phyloP scores from a whole-genome alignment of 2,888 invertebrate genomes.

The Torymus aiolomorphi region DNA sequence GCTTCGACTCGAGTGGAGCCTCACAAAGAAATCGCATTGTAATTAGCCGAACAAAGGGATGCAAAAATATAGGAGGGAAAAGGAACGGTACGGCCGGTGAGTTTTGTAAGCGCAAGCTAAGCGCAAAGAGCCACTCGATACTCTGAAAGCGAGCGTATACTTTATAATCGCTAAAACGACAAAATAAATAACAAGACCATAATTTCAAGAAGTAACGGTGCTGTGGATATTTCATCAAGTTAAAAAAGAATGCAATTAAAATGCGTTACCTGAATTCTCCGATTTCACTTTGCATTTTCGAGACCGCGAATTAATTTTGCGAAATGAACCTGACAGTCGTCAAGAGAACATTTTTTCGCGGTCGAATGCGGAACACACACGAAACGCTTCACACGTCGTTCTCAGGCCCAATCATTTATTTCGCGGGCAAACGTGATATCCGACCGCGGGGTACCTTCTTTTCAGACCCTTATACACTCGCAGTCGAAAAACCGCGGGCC shows the following conservation, averaged over 20 bases:
- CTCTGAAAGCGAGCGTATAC: too few relatives aligned
- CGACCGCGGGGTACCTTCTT: constrained; percentile 10
- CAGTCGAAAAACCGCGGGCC: not conserved
- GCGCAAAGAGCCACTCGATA: too few relatives aligned
- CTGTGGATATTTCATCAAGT: too few relatives aligned
- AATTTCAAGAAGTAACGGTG: too few relatives aligned
- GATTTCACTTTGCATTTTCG: not conserved
- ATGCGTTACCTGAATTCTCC: too few relatives aligned
- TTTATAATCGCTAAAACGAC: too few relatives aligned
- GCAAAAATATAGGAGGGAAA: not conserved
- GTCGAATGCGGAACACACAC: constrained; percentile 7
- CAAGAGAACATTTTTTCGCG: constrained; percentile 1
- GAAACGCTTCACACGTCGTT: constrained; percentile 29
- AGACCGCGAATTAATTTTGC: not conserved
- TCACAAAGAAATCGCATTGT: constrained; percentile 40
- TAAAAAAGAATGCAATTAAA: not conserved
- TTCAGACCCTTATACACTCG: not conserved
- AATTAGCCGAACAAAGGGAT: constrained; percentile 35
- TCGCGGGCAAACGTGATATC: constrained; percentile 38
- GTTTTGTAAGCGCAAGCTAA: too few relatives aligned
- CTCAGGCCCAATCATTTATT: constrained; percentile 45
- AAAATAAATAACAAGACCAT: too few relatives aligned
- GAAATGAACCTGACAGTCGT: not conserved
- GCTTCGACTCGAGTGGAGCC: constrained; percentile 10
- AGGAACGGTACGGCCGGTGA: too few relatives aligned